Base-by-base conservation (phyloP, 2,888 invertebrate genomes). In the Yponomeuta plumbellus region DNA sequence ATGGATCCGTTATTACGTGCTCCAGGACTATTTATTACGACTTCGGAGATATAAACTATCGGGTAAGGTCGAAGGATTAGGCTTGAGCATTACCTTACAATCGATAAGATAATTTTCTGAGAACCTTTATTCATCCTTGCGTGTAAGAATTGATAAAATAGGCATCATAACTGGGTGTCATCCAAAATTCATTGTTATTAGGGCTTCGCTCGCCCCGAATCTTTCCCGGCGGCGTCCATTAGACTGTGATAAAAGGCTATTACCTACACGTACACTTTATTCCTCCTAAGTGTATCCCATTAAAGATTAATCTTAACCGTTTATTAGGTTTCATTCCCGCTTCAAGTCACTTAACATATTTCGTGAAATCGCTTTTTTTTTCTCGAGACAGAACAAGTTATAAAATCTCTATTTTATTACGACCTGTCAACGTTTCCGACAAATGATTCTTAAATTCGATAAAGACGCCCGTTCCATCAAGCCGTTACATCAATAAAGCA, bases 401-500 rank as follows among this genome's bases (percentile, higher is more conserved):
- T 23, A 61, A n/a, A 17, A 61, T 26, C n/a, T 39, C 13, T 17
- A n/a, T 34, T 61, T 61, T 34, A 61, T 34, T 13, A 34, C 8
- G 8, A 8, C 4, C n/a, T 3, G 22, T 61, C 61, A 17, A 26
- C 34, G 26, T 22, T 61, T n/a, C 3, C 61, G 61, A n/a, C 8
- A 61, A 26, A 22, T n/a, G 17, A 61, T 34, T 61, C 64, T 66
- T 69, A 69, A 70, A 79, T 76, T 76, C 78, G 80, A 85, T 86
- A 81, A 84, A 86, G 81, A 80, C 81, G 8, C 8, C 34, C 34
- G 8, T 34, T 34, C 8, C 34, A 34, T 34, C 1, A 34, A 34
- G 81, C 83, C 81, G 77, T 83, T 81, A 78, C 75, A 76, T 80
- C 80, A 83, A 84, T 83, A 84, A 84, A 81, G 76, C 73, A 76